Percentiles rank a stretch among this genome's conserved stretches.
Evolutionary conservation across 2,888 invertebrate species (phyloP).

Genomic region (Petrolisthes manimaculis): DNA sequence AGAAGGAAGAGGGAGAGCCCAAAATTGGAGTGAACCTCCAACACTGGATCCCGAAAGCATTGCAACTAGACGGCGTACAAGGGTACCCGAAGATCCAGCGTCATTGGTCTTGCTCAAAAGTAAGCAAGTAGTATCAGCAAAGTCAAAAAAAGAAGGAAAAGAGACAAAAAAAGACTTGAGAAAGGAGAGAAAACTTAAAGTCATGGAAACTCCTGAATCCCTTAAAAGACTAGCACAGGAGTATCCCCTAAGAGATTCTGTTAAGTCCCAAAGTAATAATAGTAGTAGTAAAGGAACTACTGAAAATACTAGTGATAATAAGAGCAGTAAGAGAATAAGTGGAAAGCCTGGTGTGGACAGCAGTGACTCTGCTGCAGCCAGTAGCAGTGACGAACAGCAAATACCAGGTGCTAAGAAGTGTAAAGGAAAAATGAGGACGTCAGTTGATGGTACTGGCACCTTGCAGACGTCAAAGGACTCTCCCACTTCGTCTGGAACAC

Average conservation of each 20-base stretch:
- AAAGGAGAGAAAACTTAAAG: conserved; percentile 42
- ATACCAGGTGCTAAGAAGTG: neutral
- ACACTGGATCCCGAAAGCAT: conserved; percentile 51
- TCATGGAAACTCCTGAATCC: conserved; percentile 55
- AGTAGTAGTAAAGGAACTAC: neutral
- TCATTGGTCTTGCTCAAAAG: conserved; percentile 16
- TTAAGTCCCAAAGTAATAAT: neutral
- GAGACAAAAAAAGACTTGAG: conserved; percentile 30
- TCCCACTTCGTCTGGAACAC: neutral
- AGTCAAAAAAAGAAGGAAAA: neutral
- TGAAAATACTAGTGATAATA: neutral
- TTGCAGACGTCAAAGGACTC: neutral
- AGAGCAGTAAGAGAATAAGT: neutral
- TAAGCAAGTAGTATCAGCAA: neutral
- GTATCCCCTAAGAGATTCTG: conserved; percentile 19
- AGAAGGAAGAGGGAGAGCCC: conserved; percentile 47
- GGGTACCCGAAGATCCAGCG: conserved; percentile 43
- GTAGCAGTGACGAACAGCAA: neutral
- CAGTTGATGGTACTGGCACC: neutral
- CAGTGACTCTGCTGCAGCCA: neutral
- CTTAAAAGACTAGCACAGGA: conserved; percentile 49
- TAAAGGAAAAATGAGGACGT: neutral
- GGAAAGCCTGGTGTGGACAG: neutral
- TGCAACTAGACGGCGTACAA: conserved; percentile 49
- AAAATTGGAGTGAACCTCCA: conserved; percentile 47